These are phyloP conservation scores for Balanococcus diminutus DNA, from an alignment of 2,888 invertebrate species.

Conservation along the genomic window DNA sequence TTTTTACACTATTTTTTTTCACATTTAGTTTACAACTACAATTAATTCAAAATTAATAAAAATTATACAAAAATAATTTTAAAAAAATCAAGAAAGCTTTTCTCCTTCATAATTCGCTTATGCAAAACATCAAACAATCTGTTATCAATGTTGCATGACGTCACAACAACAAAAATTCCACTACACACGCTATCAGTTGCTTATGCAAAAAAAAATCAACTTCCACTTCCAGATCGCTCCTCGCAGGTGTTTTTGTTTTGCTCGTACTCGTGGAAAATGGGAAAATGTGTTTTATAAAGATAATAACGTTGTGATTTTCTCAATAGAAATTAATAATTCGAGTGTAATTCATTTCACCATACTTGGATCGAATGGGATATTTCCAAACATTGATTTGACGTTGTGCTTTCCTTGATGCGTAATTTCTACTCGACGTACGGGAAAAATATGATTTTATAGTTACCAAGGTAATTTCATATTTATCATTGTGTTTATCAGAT, in stretches of 20 bases:
- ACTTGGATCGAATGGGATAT: neutral
- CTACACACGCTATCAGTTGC: neutral
- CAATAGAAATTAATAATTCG: neutral
- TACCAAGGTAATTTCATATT: conserved; percentile 14
- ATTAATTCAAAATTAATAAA: too few species aligned
- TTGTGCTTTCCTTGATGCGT: conserved; percentile 5
- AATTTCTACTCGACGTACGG: neutral
- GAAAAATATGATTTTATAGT: neutral
- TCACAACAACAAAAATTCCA: neutral
- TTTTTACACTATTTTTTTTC: too few species aligned
- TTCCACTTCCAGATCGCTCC: neutral
- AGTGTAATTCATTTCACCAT: neutral
- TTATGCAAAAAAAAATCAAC: neutral
- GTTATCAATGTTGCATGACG: conserved; percentile 19
- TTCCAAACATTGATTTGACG: neutral
- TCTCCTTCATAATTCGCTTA: neutral
- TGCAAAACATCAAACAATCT: neutral
- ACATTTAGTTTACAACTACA: too few species aligned
- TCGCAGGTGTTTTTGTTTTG: conserved; percentile 37
- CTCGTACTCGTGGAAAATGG: neutral
- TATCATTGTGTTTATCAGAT: neutral
- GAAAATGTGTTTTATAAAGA: neutral
- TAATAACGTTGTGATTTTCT: neutral
- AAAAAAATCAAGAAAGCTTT: too few species aligned
- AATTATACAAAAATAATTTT: too few species aligned